A percentile compares a stretch with the other conserved stretches of the same genome.
These are phyloP conservation scores for Knipowitschia caucasica DNA, from an alignment of 2,797 vertebrate species.

Conservation along the genomic window DNA sequence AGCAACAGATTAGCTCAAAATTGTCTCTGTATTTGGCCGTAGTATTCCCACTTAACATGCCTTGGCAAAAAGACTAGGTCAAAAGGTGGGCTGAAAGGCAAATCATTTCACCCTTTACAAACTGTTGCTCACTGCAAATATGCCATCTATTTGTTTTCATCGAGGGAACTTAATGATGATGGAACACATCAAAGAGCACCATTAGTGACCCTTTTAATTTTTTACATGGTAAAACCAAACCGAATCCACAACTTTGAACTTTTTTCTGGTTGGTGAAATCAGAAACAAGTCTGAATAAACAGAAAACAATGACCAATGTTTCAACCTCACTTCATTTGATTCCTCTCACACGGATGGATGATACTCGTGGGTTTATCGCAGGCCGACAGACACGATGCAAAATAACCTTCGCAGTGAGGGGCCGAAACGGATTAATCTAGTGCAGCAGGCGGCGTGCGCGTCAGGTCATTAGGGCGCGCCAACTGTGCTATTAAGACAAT, in stretches of 20 bases:
- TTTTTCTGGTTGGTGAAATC: constrained; percentile 20
- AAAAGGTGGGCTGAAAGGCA: no score
- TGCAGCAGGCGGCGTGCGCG: constrained; percentile 70
- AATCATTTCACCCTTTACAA: no score
- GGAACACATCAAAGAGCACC: not conserved
- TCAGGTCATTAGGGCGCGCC: constrained; percentile 73
- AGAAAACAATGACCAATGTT: constrained; percentile 31
- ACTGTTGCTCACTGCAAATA: no score
- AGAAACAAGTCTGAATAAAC: constrained; percentile 46
- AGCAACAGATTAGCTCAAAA: no score
- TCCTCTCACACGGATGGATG: constrained; percentile 66
- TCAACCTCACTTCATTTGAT: constrained; percentile 27
- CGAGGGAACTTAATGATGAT: not conserved
- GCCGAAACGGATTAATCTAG: constrained; percentile 74
- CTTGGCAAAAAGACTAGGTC: no score
- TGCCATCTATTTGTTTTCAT: no score
- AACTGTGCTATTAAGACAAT: constrained; percentile 78
- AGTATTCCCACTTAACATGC: no score
- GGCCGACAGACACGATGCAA: constrained; percentile 80
- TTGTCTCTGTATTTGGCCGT: no score
- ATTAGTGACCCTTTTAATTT: not conserved
- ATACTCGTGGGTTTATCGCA: constrained; percentile 72
- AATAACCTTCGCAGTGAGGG: constrained; percentile 74
- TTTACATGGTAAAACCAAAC: not conserved
- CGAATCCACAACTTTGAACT: not conserved